Base-by-base conservation (phyloP, 2,888 invertebrate species). In the Dolomedes plantarius region DNA sequence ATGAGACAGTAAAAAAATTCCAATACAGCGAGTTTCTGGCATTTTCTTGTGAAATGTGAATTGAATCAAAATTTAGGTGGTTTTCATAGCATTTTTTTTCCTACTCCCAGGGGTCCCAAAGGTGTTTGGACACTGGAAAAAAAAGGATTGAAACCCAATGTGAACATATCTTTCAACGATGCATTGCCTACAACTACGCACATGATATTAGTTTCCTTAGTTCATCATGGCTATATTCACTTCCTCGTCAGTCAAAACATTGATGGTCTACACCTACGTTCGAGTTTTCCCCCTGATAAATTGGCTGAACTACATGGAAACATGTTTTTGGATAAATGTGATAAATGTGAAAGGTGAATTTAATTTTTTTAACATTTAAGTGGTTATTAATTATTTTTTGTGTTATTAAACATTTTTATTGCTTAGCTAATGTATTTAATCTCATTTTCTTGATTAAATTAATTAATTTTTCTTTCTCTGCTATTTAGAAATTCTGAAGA, bases 191-290 rank as follows among this genome's bases (percentile, higher is more conserved):
- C 99, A 0, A 94, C 94, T 90, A 97, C 98, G 0, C 99, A 99
- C 91, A 96, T 97, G 96, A 97, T 96, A 71, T 91, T 99, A 36
- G 94, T 95, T 88, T 95, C 95, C 90, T 92, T 99, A 74, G 64
- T 75, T 13, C 68, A 88, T 0, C 36, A 46, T 68, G 89, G 86
- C 19, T 77, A 76, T 19, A 68, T 89, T 27, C 95, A 97, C 89
- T 98, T 95, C 90, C 93, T 99, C 39, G 94, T 99, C 28, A 98
- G 97, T 90, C 99, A 99, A 92, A 99, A 99, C 92, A 98, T 99
- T 89, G 99, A 99, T 93, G 99, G 99, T 0, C 93, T 99, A 71
- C 99, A 99, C 92, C 92, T 98, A 76, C 94, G 96, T 90, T 97
- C 97, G 7, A 98, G 98, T 2, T 92, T 99, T 87, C 93, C 94